Evolutionary conservation across 2,797 vertebrate species (phyloP).

Genomic region (Astyanax mexicanus): DNA sequence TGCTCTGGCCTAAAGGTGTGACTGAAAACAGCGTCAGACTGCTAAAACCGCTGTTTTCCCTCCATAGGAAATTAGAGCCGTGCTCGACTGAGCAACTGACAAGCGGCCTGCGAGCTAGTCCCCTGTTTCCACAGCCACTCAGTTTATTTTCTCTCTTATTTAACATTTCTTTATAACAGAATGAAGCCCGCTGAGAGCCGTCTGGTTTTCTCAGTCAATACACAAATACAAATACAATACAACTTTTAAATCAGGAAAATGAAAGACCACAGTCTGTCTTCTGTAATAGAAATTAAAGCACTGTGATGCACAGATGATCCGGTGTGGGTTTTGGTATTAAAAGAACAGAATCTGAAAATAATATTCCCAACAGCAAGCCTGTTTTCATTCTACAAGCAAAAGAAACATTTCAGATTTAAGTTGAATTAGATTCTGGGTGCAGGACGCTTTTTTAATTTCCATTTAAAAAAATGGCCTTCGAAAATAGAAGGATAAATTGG

Average conservation of each 20-base stretch:
- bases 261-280: slow-evolving; percentile 1
- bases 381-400: too few relatives aligned
- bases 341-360: not conserved
- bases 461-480: not conserved
- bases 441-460: not conserved
- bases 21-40: slow-evolving; percentile 12
- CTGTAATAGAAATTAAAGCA: not conserved
- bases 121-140: slow-evolving; percentile 4
- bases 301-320: not conserved
- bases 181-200: not conserved
- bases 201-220: slow-evolving; percentile 2
- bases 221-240: slow-evolving; percentile 11
- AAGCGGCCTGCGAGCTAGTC: slow-evolving; percentile 12
- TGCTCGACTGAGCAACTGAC: slow-evolving; percentile 21
- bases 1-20: not conserved
- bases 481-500: not conserved
- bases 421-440: too few relatives aligned
- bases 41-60: not conserved
- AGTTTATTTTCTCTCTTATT: not conserved
- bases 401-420: not conserved
- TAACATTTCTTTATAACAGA: slow-evolving; percentile 7
- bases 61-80: slow-evolving; percentile 19
- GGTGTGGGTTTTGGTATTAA: not conserved
- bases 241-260: not conserved
- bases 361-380: not conserved